Percentiles rank a stretch among this genome's conserved stretches.
phyloP scores from a whole-genome alignment of 2,888 invertebrate species.

The Drosophila lutescens region DNA sequence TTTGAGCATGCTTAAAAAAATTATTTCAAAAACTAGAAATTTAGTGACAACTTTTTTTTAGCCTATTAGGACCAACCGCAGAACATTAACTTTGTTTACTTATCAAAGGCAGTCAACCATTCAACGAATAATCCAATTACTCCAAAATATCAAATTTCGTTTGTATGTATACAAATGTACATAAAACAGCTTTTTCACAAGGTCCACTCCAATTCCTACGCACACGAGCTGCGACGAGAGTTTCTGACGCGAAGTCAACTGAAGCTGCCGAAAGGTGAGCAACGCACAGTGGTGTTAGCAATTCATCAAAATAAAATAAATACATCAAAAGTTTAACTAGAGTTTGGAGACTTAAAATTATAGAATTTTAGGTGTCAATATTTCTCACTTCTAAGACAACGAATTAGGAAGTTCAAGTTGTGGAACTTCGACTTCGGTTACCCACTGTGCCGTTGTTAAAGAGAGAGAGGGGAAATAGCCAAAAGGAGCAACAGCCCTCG shows the following conservation, averaged over 20 bases:
- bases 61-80: not conserved
- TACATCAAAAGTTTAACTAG: too few relatives aligned
- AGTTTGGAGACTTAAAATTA: too few relatives aligned
- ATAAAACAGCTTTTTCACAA: not conserved
- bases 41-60: too few relatives aligned
- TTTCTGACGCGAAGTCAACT: constrained; percentile 31
- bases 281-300: not conserved
- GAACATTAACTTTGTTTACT: not conserved
- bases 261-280: constrained; percentile 33
- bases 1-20: not conserved
- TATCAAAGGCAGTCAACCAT: not conserved
- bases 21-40: not conserved
- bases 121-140: not conserved
- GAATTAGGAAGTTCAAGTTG: not conserved
- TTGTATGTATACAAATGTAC: not conserved
- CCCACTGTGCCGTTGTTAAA: not conserved
- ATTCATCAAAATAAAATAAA: not conserved
- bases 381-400: too few relatives aligned
- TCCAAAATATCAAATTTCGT: constrained; percentile 2
- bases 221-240: constrained; percentile 27
- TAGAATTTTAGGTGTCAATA: too few relatives aligned
- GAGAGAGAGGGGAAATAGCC: not conserved
- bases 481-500: constrained; percentile 75
- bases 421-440: not conserved
- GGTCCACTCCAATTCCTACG: constrained; percentile 41